A percentile compares a stretch with the other conserved stretches of the same genome.
These are phyloP conservation scores for Mesaphorura yosii DNA, from an alignment of 1,140 invertebrate species.

Conservation along the genomic window DNA sequence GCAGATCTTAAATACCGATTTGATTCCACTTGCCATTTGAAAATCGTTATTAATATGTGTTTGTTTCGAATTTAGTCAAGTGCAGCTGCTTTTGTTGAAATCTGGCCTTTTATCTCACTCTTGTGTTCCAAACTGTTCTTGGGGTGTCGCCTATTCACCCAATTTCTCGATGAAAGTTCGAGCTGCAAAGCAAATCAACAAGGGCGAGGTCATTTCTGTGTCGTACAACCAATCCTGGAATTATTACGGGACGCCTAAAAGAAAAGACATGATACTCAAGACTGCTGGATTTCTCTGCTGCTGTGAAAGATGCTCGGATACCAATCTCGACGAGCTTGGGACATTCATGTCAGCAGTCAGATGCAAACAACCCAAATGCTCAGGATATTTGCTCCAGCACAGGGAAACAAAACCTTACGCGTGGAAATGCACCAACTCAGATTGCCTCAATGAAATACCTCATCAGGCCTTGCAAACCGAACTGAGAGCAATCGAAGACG, in stretches of 20 bases:
- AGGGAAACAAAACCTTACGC: constrained; percentile 5
- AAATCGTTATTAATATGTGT: neutral
- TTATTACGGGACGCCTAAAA: constrained; percentile 15
- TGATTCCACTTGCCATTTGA: neutral
- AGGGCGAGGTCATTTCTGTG: constrained; percentile 18
- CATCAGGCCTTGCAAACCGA: neutral
- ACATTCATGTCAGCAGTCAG: neutral
- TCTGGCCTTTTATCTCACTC: constrained; percentile 14
- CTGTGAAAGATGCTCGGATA: constrained; percentile 4
- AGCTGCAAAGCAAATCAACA: constrained; percentile 12
- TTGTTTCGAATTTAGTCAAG: constrained; percentile 1
- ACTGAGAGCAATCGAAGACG: neutral
- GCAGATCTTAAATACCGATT: neutral
- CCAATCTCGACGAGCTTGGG: neutral
- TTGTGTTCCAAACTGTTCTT: constrained; percentile 24
- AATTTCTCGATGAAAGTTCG: constrained; percentile 17
- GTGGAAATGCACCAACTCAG: constrained; percentile 22
- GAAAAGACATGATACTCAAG: constrained; percentile 16
- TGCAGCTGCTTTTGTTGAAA: neutral
- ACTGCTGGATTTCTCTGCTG: constrained; percentile 18
- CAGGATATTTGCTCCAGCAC: constrained; percentile 15
- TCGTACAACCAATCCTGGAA: constrained; percentile 17
- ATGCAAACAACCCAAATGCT: neutral
- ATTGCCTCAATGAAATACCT: constrained; percentile 3
- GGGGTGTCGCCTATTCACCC: constrained; percentile 22